phyloP scores from a whole-genome alignment of 2,797 vertebrate species.

The Protonibea diacanthus region DNA sequence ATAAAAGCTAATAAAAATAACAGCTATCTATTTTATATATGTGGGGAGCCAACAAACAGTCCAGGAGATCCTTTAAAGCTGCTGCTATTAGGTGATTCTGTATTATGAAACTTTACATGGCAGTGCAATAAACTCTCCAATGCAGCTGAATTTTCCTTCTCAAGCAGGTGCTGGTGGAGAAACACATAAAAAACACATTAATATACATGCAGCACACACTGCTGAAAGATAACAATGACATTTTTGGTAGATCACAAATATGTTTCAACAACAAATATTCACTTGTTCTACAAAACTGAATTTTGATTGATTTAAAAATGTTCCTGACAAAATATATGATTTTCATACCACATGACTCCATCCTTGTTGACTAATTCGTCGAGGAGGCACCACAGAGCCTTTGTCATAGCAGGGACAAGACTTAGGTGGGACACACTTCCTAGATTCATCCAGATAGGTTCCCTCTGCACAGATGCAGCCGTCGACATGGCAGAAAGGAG shows the following conservation, averaged over 20 bases:
- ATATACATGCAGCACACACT: neutral
- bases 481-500: constrained; percentile 86
- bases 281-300: neutral
- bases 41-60: neutral
- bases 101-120: constrained; percentile 64
- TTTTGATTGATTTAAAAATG: no score
- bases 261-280: neutral
- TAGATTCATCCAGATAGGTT: constrained; percentile 86
- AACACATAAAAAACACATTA: constrained; percentile 9
- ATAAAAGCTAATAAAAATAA: neutral
- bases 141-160: constrained; percentile 86
- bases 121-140: constrained; percentile 75
- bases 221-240: neutral
- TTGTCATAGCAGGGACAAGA: constrained; percentile 90
- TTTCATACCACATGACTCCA: constrained; percentile 87
- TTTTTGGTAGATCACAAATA: neutral
- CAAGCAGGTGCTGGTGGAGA: constrained; percentile 86
- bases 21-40: neutral
- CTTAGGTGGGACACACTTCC: constrained; percentile 85
- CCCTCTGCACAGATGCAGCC: constrained; percentile 88
- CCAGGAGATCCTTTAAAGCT: neutral
- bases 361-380: constrained; percentile 85
- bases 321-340: neutral
- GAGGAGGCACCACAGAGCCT: constrained; percentile 83
- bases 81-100: neutral